Evolutionary conservation across 2,888 invertebrate genomes (phyloP), one percentile per base, ranked within the genome.

Genomic region (Ormyrus rosae): DNA sequence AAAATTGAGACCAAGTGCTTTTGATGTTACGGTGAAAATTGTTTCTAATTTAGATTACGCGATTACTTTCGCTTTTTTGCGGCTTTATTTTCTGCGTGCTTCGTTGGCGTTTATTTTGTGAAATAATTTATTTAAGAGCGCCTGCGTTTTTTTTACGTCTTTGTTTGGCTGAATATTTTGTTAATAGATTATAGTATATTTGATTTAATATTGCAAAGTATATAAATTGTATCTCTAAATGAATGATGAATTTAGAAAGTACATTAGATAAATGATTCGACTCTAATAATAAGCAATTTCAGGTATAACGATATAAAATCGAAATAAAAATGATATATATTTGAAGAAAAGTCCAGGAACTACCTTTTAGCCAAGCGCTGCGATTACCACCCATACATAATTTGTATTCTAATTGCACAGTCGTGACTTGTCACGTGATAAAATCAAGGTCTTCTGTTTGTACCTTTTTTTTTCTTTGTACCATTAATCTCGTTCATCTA

Each of bases 351-450:
- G 73, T 56, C 6, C 19, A 51, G 68, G 48, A 73, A 73, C 68
- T 58, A 51, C 63, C 58, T 55, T 60, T 51, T 50, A 19, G 3
- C 45, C 11, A 55, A 56, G 55, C 64, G 50, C 64, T 70, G 65
- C 19, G 78, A 81, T 78, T 74, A 70, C 74, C 67, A 68, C 64
- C 63, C 60, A 67, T 58, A 65, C 74, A 80, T 82, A 77, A 82
- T 82, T 74, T 77, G 70, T 80, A 82, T 78, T 80, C 80, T 82
- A 82, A 82, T 82, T 82, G 80, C 67, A 10, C n/a, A 51, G 56
- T 82, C 82, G 82, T 82, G 82, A 82, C 82, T 78, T 82, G 82
- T 82, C 82, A 80, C 82, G 74, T 82, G 82, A 82, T 82, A 82
- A 82, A 74, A 82, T 82, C 82, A 82, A 82, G 80, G 77, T 80